A percentile compares a stretch with the other conserved stretches of the same genome.
phyloP scores from a whole-genome alignment of 2,797 vertebrate genomes.

The Hemibagrus guttatus region DNA sequence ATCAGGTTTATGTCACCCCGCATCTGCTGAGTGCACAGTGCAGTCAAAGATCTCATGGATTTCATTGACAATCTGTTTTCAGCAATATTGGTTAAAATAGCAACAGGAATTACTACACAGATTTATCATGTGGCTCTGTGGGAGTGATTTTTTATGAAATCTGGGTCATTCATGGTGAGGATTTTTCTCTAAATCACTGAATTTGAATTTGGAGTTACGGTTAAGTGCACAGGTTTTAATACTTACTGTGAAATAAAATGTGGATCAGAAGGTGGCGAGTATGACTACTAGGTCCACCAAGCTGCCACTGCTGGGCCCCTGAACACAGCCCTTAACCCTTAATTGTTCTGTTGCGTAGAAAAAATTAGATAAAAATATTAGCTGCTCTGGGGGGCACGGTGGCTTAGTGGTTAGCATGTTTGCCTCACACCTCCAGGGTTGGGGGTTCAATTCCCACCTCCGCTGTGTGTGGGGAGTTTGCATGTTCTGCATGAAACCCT shows the following conservation, averaged over 20 bases:
- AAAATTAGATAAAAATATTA: too few species aligned
- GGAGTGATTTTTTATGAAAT: constrained; percentile 7
- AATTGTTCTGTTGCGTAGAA: too few species aligned
- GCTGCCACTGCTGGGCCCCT: too few species aligned
- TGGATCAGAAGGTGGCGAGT: too few species aligned
- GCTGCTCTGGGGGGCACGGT: too few species aligned
- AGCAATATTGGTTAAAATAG: background rate
- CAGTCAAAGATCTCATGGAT: background rate
- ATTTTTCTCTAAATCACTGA: background rate
- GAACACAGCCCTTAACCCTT: too few species aligned
- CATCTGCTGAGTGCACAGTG: background rate
- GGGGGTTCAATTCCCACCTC: too few species aligned
- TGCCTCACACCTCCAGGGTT: too few species aligned
- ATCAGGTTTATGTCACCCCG: background rate
- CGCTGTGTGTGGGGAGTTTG: too few species aligned
- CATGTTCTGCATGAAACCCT: too few species aligned
- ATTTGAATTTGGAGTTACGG: background rate
- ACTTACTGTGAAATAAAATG: background rate
- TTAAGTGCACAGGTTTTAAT: background rate
- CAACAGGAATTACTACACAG: background rate
- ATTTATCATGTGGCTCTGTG: background rate
- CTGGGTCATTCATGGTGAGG: background rate
- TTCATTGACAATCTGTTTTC: background rate
- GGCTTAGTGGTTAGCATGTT: too few species aligned
- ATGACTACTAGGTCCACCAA: too few species aligned